Percentiles rank a stretch among this genome's conserved stretches.
phyloP scores from a whole-genome alignment of 2,888 invertebrate species.

The Leptopilina drosophilae region DNA sequence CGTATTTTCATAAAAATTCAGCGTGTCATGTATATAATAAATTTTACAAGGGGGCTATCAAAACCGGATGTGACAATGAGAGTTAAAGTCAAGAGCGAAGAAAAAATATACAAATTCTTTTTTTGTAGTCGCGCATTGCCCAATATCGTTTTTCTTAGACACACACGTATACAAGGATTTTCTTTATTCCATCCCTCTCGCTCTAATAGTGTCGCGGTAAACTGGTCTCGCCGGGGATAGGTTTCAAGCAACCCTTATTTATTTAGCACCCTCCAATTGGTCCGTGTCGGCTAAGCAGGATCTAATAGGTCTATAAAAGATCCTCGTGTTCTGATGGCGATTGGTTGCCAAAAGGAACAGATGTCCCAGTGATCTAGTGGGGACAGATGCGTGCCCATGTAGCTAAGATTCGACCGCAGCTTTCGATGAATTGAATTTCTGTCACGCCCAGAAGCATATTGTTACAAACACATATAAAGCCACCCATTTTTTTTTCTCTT shows the following conservation, averaged over 20 bases:
- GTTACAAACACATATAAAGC: slow-evolving; percentile 41
- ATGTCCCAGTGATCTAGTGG: slow-evolving; percentile 66
- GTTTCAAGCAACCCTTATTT: slow-evolving; percentile 72
- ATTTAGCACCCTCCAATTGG: slow-evolving; percentile 76
- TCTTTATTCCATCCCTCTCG: slow-evolving; percentile 42
- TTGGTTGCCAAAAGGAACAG: slow-evolving; percentile 70
- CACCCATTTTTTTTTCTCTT: slow-evolving; percentile 28
- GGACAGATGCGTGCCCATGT: slow-evolving; percentile 69
- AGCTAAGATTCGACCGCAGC: slow-evolving; percentile 54
- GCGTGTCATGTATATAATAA: neutral
- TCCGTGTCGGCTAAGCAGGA: slow-evolving; percentile 73
- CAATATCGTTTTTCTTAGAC: slow-evolving; percentile 15
- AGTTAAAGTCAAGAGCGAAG: slow-evolving; percentile 10
- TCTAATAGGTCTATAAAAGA: slow-evolving; percentile 76
- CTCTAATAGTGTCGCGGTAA: slow-evolving; percentile 31
- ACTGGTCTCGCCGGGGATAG: slow-evolving; percentile 54
- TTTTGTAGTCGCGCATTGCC: slow-evolving; percentile 17
- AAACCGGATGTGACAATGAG: slow-evolving; percentile 18
- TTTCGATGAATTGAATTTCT: slow-evolving; percentile 71
- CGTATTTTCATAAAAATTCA: neutral
- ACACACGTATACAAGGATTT: neutral
- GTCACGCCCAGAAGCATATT: slow-evolving; percentile 73
- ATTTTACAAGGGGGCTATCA: neutral
- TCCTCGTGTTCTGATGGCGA: slow-evolving; percentile 65
- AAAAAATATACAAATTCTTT: slow-evolving; percentile 14